Evolutionary conservation across 1,140 invertebrate species (phyloP).

Genomic region (Trichonephila clavipes): DNA sequence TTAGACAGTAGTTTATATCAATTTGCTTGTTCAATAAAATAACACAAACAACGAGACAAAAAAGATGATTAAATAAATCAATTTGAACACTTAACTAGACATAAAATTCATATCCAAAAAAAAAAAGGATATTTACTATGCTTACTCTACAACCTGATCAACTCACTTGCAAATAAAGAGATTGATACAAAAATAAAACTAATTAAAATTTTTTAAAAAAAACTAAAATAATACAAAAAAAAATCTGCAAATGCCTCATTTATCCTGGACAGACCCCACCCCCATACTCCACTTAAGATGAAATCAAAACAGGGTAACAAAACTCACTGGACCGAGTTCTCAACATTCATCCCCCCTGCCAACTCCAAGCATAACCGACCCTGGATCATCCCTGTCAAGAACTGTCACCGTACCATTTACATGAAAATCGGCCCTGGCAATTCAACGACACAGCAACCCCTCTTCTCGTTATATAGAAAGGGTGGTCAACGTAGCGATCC

Average conservation of each 20-base stretch:
- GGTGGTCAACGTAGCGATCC: constrained; percentile 55
- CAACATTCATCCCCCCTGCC: background rate
- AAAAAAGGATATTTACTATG: background rate
- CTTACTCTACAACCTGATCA: background rate
- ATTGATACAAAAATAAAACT: no score
- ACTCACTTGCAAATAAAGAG: no score
- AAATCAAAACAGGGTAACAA: constrained; percentile 48
- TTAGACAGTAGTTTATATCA: no score
- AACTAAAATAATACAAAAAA: no score
- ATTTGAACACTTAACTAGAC: no score
- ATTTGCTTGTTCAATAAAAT: no score
- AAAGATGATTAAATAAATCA: no score
- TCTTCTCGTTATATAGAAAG: constrained; percentile 57
- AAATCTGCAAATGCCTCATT: background rate
- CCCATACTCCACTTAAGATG: constrained; percentile 2
- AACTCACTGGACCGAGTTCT: constrained; percentile 42
- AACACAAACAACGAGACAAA: no score
- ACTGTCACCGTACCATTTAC: constrained; percentile 64
- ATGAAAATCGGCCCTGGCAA: constrained; percentile 63
- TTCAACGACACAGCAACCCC: background rate
- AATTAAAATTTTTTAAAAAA: no score
- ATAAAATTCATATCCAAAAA: background rate
- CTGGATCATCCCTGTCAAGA: constrained; percentile 66
- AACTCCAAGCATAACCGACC: background rate
- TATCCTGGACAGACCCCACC: background rate